Percentiles rank a stretch among this genome's conserved stretches.
These are phyloP conservation scores for Caloenas nicobarica DNA, from an alignment of 2,113 vertebrate species.

Conservation along the genomic window DNA sequence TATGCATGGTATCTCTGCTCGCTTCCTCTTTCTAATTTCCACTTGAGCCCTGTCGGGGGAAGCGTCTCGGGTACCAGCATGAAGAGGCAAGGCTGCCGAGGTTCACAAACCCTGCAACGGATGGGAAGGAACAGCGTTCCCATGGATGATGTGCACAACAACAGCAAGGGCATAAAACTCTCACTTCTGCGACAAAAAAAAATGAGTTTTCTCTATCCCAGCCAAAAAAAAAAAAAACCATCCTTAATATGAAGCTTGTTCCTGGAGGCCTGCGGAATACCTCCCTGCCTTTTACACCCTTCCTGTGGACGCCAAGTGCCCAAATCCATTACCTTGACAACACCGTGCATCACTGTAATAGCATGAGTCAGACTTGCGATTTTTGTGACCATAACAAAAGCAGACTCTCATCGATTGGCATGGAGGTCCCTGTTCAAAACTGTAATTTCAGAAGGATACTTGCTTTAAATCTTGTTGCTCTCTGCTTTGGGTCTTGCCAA, in stretches of 20 bases:
- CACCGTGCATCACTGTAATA: constrained; percentile 60
- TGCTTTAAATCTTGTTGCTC: constrained; percentile 11
- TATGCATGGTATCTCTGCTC: neutral
- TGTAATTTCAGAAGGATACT: constrained; percentile 37
- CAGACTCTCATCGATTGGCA: constrained; percentile 47
- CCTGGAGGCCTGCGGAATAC: neutral
- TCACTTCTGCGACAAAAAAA: constrained; percentile 21
- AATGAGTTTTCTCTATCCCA: neutral
- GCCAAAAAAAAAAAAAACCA: neutral
- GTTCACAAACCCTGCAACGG: neutral
- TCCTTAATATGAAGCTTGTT: neutral
- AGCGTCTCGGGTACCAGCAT: neutral
- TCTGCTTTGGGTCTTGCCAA: constrained; percentile 10
- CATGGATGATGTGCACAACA: neutral
- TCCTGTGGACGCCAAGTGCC: neutral
- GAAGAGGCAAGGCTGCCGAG: neutral
- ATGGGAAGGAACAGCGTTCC: neutral
- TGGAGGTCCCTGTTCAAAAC: constrained; percentile 2
- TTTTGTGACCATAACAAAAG: constrained; percentile 47
- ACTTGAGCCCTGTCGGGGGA: neutral
- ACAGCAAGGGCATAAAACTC: neutral
- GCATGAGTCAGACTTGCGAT: neutral
- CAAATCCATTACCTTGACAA: constrained; percentile 67
- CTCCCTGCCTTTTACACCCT: constrained; percentile 10
- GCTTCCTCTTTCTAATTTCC: neutral